phyloP scores from a whole-genome alignment of 1,140 invertebrate species.

The Coenobita brevimanus region DNA sequence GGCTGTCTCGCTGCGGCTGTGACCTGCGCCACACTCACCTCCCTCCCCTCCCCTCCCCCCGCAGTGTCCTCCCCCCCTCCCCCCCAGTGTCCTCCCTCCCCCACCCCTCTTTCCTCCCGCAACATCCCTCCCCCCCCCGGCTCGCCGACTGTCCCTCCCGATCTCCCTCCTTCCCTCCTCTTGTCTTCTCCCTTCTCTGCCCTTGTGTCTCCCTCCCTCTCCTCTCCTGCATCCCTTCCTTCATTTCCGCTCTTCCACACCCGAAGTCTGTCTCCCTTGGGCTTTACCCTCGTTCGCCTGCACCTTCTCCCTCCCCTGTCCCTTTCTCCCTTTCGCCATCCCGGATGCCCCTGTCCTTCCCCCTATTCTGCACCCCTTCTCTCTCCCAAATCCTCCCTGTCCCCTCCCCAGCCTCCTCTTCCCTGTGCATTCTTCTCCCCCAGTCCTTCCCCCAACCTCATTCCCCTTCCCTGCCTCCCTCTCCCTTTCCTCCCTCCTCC shows the following conservation, averaged over 20 bases:
- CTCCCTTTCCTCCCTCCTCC: neutral
- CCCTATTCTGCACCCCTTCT: neutral
- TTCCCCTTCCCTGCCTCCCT: neutral
- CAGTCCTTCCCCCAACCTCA: neutral
- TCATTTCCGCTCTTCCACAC: too few species aligned
- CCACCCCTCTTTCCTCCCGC: neutral
- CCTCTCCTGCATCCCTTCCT: neutral
- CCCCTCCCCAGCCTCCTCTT: neutral
- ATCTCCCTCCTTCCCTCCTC: neutral
- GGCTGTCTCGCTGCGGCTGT: neutral
- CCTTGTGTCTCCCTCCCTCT: neutral
- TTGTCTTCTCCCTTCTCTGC: neutral
- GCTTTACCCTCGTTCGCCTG: neutral
- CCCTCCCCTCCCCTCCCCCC: neutral
- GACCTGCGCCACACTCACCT: neutral
- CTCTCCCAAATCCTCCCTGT: too few species aligned
- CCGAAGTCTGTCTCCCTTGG: neutral
- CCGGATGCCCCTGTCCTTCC: neutral
- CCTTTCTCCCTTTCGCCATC: slow-evolving; percentile 16
- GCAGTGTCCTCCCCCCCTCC: neutral
- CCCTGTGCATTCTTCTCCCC: neutral
- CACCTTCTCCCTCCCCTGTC: neutral
- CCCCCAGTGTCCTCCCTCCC: neutral
- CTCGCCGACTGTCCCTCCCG: neutral
- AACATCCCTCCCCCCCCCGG: neutral